phyloP scores from a whole-genome alignment of 1,140 invertebrate genomes.

The Hyles euphorbiae region DNA sequence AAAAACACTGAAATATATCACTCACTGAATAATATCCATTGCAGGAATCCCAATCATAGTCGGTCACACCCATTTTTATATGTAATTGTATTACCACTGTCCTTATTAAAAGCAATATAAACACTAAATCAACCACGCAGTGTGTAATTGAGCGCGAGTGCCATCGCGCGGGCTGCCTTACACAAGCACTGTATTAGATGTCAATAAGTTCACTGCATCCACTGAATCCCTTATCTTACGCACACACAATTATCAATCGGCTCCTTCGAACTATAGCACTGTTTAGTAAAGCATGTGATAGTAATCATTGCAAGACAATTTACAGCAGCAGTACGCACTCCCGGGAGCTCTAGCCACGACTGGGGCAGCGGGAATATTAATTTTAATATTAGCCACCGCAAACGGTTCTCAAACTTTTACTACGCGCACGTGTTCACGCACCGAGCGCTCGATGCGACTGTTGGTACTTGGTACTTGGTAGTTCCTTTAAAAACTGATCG shows the following conservation, averaged over 20 bases:
- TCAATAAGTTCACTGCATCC: conserved; percentile 28
- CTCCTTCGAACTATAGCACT: conserved; percentile 43
- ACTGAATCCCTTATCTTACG: conserved; percentile 50
- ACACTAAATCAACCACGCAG: conserved; percentile 39
- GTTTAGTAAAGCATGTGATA: conserved; percentile 47
- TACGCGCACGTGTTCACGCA: conserved; percentile 14
- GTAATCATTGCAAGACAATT: conserved; percentile 44
- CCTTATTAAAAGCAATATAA: conserved; percentile 36
- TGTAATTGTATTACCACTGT: conserved; percentile 34
- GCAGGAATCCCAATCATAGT: conserved; percentile 66
- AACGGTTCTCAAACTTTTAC: conserved; percentile 53
- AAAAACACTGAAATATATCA: conserved; percentile 12
- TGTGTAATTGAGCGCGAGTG: conserved; percentile 13
- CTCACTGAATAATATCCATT: conserved; percentile 69
- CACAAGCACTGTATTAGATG: conserved; percentile 13
- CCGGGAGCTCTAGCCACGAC: conserved; percentile 58
- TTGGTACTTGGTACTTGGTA: neutral
- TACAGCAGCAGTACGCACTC: conserved; percentile 19
- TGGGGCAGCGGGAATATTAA: conserved; percentile 66
- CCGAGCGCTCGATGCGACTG: conserved; percentile 3
- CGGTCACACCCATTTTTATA: conserved; percentile 68
- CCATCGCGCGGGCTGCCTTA: conserved; percentile 15
- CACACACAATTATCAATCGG: conserved; percentile 61
- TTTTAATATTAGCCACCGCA: conserved; percentile 70
- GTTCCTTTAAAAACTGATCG: conserved; percentile 5